Evolutionary conservation across 53 echinoderm and acorn worm genomes (phyloP).

Genomic region (Apostichopus leukothele): DNA sequence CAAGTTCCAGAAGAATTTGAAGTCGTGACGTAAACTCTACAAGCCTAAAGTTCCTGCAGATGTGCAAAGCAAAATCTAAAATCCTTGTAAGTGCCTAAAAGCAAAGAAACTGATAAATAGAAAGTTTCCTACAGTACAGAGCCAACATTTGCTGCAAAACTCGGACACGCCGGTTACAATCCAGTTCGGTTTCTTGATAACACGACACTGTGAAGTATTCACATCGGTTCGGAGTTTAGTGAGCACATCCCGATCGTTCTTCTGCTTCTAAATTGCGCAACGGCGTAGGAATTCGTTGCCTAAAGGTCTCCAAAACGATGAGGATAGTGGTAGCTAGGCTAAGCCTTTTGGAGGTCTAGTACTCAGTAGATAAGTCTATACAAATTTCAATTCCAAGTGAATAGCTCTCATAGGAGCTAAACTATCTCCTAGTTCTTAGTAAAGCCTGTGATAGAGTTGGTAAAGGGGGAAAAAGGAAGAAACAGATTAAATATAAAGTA

Average conservation of each 20-base stretch:
- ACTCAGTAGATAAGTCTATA: constrained; percentile 17
- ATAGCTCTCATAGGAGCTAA: constrained; percentile 30
- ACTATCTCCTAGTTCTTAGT: constrained; percentile 25
- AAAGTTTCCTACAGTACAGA: too few relatives aligned
- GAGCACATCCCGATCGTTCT: neutral
- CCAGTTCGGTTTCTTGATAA: too few relatives aligned
- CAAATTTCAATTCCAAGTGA: constrained; percentile 16
- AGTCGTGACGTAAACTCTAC: too few relatives aligned
- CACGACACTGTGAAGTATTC: too few relatives aligned
- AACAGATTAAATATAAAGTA: neutral
- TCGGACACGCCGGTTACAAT: too few relatives aligned
- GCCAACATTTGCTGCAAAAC: too few relatives aligned
- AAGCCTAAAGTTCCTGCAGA: too few relatives aligned
- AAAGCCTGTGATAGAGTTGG: constrained; percentile 41
- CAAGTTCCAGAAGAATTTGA: too few relatives aligned
- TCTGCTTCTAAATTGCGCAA: neutral
- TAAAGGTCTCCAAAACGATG: constrained; percentile 23
- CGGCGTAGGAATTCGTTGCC: neutral
- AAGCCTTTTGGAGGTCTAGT: constrained; percentile 33
- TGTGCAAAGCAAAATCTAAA: too few relatives aligned
- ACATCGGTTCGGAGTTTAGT: too few relatives aligned
- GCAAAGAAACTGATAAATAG: too few relatives aligned
- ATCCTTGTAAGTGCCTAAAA: too few relatives aligned
- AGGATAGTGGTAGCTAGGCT: constrained; percentile 9
- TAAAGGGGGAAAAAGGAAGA: neutral